Evolutionary conservation across 92 coral and sea anemone species (phyloP).

Genomic region (Heliopora coerulea): DNA sequence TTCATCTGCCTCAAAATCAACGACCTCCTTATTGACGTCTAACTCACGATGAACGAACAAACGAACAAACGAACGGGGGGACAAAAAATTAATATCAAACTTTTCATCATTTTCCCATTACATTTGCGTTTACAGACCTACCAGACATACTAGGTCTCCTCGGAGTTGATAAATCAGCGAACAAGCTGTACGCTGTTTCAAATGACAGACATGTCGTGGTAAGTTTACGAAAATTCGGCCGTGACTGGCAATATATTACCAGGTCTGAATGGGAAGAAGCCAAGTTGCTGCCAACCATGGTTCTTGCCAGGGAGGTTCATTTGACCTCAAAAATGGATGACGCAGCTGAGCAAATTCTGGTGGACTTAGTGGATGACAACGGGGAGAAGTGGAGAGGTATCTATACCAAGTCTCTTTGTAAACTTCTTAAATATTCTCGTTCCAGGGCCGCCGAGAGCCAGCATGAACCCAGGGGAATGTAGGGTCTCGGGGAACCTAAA

Average conservation of each 20-base stretch:
- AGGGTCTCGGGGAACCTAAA: too few species aligned
- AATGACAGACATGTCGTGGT: neutral
- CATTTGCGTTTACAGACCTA: conserved; percentile 1
- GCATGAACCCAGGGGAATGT: too few species aligned
- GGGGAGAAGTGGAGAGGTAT: conserved; percentile 23
- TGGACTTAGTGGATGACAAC: neutral
- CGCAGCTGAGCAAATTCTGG: conserved; percentile 5
- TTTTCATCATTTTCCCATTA: too few species aligned
- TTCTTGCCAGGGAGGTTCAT: conserved; percentile 34
- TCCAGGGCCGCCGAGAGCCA: too few species aligned
- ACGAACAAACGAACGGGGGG: too few species aligned
- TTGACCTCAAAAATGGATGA: conserved; percentile 25
- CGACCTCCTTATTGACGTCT: too few species aligned
- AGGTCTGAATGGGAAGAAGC: conserved; percentile 34
- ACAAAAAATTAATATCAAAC: too few species aligned
- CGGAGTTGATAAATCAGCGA: conserved; percentile 11
- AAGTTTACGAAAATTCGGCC: neutral
- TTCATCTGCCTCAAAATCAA: too few species aligned
- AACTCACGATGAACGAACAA: too few species aligned
- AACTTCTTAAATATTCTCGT: too few species aligned
- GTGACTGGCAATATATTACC: conserved; percentile 33
- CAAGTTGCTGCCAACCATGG: neutral
- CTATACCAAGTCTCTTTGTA: too few species aligned
- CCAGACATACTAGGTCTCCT: conserved; percentile 17
- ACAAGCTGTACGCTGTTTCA: conserved; percentile 22